A percentile compares a stretch with the other conserved stretches of the same genome.
phyloP scores from a whole-genome alignment of 2,888 invertebrate genomes.

The Eupithecia tripunctaria region DNA sequence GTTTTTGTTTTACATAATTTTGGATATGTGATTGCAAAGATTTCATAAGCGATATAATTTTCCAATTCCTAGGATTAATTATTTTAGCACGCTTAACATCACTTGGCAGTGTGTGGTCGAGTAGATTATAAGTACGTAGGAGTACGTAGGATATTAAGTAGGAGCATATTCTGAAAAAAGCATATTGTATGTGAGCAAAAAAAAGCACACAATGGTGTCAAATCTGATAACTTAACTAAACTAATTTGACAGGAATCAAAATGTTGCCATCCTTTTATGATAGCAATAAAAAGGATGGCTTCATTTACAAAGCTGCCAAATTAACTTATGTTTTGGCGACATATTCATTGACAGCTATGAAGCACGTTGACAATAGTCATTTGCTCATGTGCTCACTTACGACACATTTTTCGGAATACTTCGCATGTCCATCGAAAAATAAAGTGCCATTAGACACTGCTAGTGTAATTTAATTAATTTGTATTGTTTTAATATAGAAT shows the following conservation, averaged over 20 bases:
- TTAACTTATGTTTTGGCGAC: not conserved
- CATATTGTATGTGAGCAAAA: not conserved
- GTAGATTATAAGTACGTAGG: not conserved
- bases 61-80: constrained; percentile 16
- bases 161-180: constrained; percentile 7
- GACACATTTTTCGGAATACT: constrained; percentile 4
- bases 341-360: not conserved
- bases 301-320: not conserved
- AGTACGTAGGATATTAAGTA: not conserved
- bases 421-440: not conserved
- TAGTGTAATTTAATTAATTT: constrained; percentile 32
- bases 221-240: not conserved
- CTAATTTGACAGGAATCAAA: not conserved
- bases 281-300: too few species aligned
- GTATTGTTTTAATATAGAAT: constrained; percentile 38
- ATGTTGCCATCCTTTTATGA: not conserved
- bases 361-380: not conserved
- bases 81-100: constrained; percentile 1
- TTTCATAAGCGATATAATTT: constrained; percentile 4
- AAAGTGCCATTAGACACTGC: constrained; percentile 54
- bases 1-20: constrained; percentile 20
- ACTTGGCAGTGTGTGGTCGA: constrained; percentile 21
- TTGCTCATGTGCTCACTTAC: not conserved
- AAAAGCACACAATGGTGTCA: not conserved
- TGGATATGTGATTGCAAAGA: constrained; percentile 26